Base-by-base conservation (phyloP, 2,888 invertebrate species). In the Tribolium freemani region DNA sequence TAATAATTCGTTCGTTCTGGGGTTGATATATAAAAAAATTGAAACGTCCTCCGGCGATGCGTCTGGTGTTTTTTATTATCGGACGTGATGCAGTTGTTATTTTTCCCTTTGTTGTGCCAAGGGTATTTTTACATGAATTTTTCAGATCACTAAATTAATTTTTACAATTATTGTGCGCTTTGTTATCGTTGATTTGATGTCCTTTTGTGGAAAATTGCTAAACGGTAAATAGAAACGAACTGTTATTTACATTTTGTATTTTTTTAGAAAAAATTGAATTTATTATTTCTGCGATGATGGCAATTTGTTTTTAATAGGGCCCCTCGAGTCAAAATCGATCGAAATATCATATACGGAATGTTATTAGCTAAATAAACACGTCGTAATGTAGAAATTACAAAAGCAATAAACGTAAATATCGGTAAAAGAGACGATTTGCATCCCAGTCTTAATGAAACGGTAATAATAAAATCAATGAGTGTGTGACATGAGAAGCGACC, bases 131-230 rank as follows among this genome's bases (percentile, higher is more conserved):
- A 64, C 64, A 64, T 64, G 64, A 64, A 64, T 74, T 74, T 75
- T 76, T 68, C 57, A 71, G 71, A 71, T 71, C 58, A 74, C 71
- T 71, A 71, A 72, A 76, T 76, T 76, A 76, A 75, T 74, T 74
- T 64, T 76, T 73, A 74, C 72, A 76, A 74, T 66, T 54, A 72
- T 63, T 50, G 44, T 58, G 58, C 57, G 56, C 70, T 76, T 76
- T 76, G 73, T 71, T 67, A 31, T 67, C 67, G 48, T 48, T 67
- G 48, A 67, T 67, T 67, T 57, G 67, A 57, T 57, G 56, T 67
- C 57, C 31, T 57, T 67, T 67, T 67, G 64, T 53, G 54, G 53
- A 38, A 53, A 64, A 13, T 51, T 45, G 44, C 5, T 54, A 51
- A 51, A 54, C 44, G 64, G 44, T 51, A 54, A 64, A 53, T 48